Evolutionary conservation across 2,113 vertebrate species (phyloP).

Genomic region (Numida meleagris): DNA sequence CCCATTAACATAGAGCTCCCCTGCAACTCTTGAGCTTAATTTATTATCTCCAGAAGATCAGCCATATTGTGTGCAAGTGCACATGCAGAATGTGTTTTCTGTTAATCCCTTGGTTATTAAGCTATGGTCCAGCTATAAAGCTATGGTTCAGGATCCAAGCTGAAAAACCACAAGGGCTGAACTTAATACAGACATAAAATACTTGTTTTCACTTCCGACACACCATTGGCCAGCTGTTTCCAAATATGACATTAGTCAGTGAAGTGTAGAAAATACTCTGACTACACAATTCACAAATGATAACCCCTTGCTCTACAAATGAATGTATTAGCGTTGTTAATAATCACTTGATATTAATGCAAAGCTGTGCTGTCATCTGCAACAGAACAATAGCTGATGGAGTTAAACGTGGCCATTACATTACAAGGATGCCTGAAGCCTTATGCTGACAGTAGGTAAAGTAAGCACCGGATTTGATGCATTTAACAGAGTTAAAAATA

Average conservation of each 20-base stretch:
- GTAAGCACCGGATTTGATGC: conserved; percentile 60
- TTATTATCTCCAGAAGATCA: background rate
- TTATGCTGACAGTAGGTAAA: conserved; percentile 56
- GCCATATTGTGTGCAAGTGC: background rate
- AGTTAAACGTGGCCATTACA: background rate
- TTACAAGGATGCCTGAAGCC: conserved; percentile 67
- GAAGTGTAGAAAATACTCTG: background rate
- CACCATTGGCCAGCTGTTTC: background rate
- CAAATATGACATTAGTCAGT: background rate
- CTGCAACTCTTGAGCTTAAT: background rate
- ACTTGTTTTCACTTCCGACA: background rate
- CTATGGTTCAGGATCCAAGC: background rate
- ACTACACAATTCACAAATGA: background rate
- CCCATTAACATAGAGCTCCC: background rate
- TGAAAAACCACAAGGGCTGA: background rate
- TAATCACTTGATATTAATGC: background rate
- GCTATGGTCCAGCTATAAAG: background rate
- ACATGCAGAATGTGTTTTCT: background rate
- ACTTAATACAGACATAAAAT: background rate
- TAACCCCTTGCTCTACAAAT: background rate
- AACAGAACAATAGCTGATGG: background rate
- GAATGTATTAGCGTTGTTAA: conserved; percentile 10
- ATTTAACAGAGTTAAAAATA: conserved; percentile 32
- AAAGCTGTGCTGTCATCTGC: conserved; percentile 29
- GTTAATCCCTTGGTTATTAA: background rate